A percentile compares a stretch with the other conserved stretches of the same genome.
Evolutionary conservation across 2,113 vertebrate species (phyloP).

Genomic region (Galemys pyrenaicus): DNA sequence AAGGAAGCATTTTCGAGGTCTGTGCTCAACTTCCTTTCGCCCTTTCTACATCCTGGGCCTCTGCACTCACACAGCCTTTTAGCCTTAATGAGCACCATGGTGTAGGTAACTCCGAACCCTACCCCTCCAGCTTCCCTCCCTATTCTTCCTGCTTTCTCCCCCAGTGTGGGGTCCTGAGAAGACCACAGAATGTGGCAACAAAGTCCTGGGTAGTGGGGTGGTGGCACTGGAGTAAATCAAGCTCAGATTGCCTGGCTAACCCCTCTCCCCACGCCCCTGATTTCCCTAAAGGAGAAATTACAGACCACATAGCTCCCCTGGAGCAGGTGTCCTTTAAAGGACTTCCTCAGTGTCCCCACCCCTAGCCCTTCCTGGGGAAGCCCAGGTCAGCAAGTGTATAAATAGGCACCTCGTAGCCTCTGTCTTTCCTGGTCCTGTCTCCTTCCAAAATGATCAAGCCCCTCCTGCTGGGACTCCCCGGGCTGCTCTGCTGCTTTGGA

Average conservation of each 20-base stretch:
- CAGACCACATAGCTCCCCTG: neutral
- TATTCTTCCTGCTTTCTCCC: neutral
- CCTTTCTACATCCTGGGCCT: neutral
- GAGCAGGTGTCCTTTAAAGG: neutral
- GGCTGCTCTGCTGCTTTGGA: conserved; percentile 42
- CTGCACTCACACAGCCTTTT: neutral
- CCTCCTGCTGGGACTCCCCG: neutral
- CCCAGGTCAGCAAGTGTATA: conserved; percentile 30
- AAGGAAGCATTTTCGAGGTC: neutral
- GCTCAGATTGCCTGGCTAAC: neutral
- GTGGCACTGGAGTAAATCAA: neutral
- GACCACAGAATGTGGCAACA: neutral
- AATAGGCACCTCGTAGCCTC: neutral
- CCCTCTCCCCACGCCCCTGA: neutral
- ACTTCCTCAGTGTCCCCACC: conserved; percentile 21
- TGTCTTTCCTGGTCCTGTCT: neutral
- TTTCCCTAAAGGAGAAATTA: neutral
- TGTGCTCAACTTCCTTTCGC: neutral
- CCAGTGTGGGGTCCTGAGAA: neutral
- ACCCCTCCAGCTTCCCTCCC: too few relatives aligned
- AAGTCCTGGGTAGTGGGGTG: neutral
- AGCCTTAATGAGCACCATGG: neutral
- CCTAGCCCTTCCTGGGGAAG: neutral
- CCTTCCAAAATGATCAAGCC: conserved; percentile 50
- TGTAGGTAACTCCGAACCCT: neutral